Percentiles rank a stretch among this genome's conserved stretches.
Evolutionary conservation across 2,797 vertebrate species (phyloP).

Genomic region (Syngnathus rostellatus): DNA sequence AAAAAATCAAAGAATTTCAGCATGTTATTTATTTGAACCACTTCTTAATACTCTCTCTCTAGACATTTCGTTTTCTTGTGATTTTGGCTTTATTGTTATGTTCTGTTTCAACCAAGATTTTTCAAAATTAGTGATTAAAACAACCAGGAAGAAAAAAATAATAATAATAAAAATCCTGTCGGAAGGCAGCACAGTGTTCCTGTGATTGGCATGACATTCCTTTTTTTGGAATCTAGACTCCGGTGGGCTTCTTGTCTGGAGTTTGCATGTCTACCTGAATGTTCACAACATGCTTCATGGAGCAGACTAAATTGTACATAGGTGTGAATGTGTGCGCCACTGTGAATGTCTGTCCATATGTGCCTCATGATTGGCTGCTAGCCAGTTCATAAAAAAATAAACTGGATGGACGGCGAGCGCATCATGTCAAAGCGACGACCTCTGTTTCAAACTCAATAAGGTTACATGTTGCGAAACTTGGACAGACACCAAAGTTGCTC

Average conservation of each 20-base stretch:
- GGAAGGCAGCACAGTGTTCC: too few relatives aligned
- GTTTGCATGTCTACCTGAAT: neutral
- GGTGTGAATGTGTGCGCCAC: neutral
- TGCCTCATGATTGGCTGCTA: too few relatives aligned
- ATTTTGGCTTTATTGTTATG: neutral
- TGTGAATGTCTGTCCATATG: neutral
- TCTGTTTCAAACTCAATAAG: too few relatives aligned
- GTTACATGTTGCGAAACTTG: neutral
- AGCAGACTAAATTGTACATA: neutral
- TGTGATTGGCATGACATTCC: too few relatives aligned
- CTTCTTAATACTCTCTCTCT: neutral
- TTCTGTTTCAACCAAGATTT: neutral
- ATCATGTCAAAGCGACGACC: too few relatives aligned
- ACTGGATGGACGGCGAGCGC: neutral
- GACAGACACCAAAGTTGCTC: constrained; percentile 4
- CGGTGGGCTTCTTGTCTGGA: too few relatives aligned
- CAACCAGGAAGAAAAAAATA: neutral
- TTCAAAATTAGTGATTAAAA: neutral
- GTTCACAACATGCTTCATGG: neutral
- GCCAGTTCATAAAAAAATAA: neutral
- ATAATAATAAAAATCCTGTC: too few relatives aligned
- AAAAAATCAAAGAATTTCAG: neutral
- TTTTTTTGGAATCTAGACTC: too few relatives aligned
- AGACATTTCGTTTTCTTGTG: neutral
- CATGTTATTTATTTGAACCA: neutral